Evolutionary conservation across 2,888 invertebrate species (phyloP).

Genomic region (Lysandra bellargus): DNA sequence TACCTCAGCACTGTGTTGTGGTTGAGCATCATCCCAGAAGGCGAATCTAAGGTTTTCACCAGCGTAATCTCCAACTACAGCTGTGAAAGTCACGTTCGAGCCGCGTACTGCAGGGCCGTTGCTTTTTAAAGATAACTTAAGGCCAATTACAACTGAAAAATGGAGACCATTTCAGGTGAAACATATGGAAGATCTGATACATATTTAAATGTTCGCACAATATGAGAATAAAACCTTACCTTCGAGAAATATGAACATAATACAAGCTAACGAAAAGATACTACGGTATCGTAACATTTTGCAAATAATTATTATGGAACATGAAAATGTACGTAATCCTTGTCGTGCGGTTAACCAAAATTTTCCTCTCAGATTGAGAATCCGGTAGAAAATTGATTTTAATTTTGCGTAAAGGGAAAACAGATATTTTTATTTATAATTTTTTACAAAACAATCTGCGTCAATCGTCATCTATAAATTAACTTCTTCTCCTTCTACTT

Average conservation of each 20-base stretch:
- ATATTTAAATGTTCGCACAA: background rate
- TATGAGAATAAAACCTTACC: constrained; percentile 35
- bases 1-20: constrained; percentile 73
- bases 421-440: background rate
- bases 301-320: background rate
- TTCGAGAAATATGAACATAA: constrained; percentile 53
- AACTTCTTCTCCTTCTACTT: background rate
- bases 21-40: constrained; percentile 83
- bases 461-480: constrained; percentile 23
- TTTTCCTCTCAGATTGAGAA: background rate
- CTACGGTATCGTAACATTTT: constrained; percentile 50
- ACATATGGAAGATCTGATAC: background rate
- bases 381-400: background rate
- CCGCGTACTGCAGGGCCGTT: constrained; percentile 87
- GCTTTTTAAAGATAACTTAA: constrained; percentile 75
- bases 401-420: background rate
- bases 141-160: constrained; percentile 53
- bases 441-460: constrained; percentile 29
- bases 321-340: background rate
- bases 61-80: constrained; percentile 73
- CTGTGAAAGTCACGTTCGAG: constrained; percentile 85
- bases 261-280: constrained; percentile 51
- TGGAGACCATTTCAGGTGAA: constrained; percentile 36
- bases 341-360: background rate
- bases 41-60: constrained; percentile 70